Conservation (phyloP, 2,797 vertebrate genomes). For the Paguma larvata region DNA sequence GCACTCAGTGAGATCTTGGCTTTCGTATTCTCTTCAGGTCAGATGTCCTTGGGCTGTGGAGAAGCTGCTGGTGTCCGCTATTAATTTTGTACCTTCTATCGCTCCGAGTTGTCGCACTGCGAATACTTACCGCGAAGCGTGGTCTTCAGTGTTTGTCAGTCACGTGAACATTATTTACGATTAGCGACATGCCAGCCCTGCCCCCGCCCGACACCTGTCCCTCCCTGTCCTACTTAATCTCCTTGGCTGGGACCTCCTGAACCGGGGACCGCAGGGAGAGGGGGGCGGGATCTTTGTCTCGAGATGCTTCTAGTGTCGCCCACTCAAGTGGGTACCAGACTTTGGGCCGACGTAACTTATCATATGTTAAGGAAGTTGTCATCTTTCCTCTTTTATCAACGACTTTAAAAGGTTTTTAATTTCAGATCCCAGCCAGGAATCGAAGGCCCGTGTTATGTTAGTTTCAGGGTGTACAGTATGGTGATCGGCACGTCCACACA, state of each 20-base stretch:
- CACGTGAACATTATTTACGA: neutral
- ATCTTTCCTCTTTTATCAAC: neutral
- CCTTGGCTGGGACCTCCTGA: neutral
- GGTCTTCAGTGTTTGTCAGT: neutral
- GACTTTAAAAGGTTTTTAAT: neutral
- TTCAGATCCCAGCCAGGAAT: no score
- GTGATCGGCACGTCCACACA: rapidly evolving
- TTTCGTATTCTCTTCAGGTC: neutral
- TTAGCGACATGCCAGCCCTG: no score
- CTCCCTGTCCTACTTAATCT: neutral
- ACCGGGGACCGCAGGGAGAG: neutral
- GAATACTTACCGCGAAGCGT: no score
- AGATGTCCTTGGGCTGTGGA: neutral
- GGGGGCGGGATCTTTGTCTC: neutral
- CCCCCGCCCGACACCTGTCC: neutral
- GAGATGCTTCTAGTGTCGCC: neutral
- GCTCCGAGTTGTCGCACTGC: neutral
- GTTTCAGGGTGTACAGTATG: neutral
- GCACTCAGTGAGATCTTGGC: neutral
- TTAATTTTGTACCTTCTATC: neutral
- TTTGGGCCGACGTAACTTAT: neutral
- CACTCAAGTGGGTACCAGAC: neutral
- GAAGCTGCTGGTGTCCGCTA: neutral
- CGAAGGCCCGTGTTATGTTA: no score
- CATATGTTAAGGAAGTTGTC: neutral